Percentiles rank a stretch among this genome's conserved stretches.
Evolutionary conservation across 2,113 vertebrate genomes (phyloP).

Genomic region (Macquaria ambigua): DNA sequence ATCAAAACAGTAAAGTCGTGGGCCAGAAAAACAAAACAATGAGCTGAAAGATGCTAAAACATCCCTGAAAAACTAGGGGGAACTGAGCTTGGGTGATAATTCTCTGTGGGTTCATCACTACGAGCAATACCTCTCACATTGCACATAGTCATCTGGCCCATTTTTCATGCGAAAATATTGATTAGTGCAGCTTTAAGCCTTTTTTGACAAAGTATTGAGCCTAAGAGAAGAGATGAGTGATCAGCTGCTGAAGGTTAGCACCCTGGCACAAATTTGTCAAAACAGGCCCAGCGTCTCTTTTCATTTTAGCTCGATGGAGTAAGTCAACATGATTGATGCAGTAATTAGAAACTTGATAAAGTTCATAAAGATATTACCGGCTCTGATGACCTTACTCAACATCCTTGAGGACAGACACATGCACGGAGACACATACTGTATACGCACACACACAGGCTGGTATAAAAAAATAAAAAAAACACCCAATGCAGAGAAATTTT

Average conservation of each 20-base stretch:
- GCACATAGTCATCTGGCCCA: too few relatives aligned
- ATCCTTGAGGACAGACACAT: slow-evolving; percentile 55
- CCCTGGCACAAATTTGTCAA: neutral
- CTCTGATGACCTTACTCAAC: slow-evolving; percentile 64
- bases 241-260: slow-evolving; percentile 34
- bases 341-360: slow-evolving; percentile 68
- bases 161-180: neutral
- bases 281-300: slow-evolving; percentile 18
- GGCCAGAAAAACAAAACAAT: too few relatives aligned
- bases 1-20: neutral
- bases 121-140: neutral
- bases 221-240: neutral
- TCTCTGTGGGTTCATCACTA: neutral
- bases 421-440: slow-evolving; percentile 14
- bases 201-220: too few relatives aligned
- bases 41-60: too few relatives aligned
- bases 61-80: too few relatives aligned
- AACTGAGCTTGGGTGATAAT: neutral
- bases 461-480: slow-evolving; percentile 22
- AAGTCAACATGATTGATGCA: slow-evolving; percentile 68
- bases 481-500: slow-evolving; percentile 73
- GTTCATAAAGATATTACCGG: slow-evolving; percentile 53
- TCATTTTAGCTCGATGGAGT: slow-evolving; percentile 41
- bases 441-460: neutral
- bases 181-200: neutral